These are phyloP conservation scores for Sebastiscus albofasciatus DNA, from an alignment of 2,797 vertebrate species.

Conservation along the genomic window DNA sequence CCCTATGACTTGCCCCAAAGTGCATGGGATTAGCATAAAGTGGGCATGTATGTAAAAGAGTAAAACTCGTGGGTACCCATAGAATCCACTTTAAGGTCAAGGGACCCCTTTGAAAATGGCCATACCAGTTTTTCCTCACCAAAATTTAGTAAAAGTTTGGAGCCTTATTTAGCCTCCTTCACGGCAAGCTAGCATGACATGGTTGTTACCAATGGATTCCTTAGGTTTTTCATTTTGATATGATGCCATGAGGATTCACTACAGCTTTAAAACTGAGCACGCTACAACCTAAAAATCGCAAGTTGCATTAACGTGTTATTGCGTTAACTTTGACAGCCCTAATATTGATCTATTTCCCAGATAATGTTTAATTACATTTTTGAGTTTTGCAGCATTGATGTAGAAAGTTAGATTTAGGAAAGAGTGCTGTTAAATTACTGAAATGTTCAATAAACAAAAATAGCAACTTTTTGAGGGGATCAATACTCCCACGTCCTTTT, in stretches of 20 bases:
- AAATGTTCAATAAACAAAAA: constrained; percentile 4
- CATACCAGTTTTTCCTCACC: too few relatives aligned
- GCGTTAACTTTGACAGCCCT: too few relatives aligned
- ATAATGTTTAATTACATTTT: constrained; percentile 15
- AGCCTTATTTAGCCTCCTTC: too few relatives aligned
- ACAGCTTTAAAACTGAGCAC: neutral
- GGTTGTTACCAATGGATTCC: neutral
- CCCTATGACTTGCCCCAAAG: too few relatives aligned
- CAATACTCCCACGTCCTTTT: constrained; percentile 1
- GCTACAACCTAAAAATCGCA: neutral
- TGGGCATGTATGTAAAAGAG: too few relatives aligned
- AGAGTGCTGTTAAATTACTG: neutral
- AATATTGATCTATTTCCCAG: neutral
- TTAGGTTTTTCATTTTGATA: neutral
- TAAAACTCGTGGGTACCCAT: too few relatives aligned
- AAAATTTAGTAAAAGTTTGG: too few relatives aligned
- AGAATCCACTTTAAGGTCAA: too few relatives aligned
- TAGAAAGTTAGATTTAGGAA: neutral
- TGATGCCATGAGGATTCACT: neutral
- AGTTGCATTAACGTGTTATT: too few relatives aligned
- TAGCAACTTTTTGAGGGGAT: neutral
- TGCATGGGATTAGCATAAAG: too few relatives aligned
- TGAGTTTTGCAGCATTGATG: neutral
- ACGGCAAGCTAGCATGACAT: neutral
- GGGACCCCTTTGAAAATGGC: too few relatives aligned